Evolutionary conservation across 2,113 vertebrate species (phyloP).

Genomic region (Rhinogobius similis): DNA sequence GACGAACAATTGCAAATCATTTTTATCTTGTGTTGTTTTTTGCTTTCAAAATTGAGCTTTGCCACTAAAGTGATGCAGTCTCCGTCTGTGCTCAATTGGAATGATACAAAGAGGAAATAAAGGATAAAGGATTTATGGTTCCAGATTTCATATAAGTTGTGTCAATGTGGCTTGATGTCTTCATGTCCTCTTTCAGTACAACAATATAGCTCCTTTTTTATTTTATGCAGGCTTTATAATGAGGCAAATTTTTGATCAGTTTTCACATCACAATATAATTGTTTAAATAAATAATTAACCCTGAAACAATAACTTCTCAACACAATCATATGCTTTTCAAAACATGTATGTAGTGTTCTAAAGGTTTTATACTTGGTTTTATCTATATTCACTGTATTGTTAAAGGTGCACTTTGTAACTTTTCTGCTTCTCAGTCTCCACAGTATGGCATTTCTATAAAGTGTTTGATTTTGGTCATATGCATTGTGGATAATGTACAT

Average conservation of each 20-base stretch:
- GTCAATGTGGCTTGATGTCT: neutral
- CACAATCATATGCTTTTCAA: neutral
- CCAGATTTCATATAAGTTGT: slow-evolving; percentile 48
- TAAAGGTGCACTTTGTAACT: no score
- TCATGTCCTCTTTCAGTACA: neutral
- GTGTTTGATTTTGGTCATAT: no score
- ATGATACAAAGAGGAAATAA: slow-evolving; percentile 51
- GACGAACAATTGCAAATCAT: neutral
- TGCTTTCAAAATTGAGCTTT: slow-evolving; percentile 27
- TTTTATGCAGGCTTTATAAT: no score
- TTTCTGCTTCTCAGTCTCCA: no score
- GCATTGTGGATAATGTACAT: no score
- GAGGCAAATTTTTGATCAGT: no score
- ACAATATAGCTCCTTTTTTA: neutral
- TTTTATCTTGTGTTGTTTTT: slow-evolving; percentile 22
- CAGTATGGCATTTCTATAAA: no score
- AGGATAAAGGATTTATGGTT: slow-evolving; percentile 49
- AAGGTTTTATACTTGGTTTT: no score
- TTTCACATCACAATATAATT: neutral
- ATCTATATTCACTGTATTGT: no score
- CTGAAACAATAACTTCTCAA: neutral
- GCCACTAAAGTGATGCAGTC: slow-evolving; percentile 14
- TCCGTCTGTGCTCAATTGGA: neutral
- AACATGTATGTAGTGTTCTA: neutral
- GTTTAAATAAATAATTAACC: neutral